Percentiles rank a stretch among this genome's conserved stretches.
Conservation (phyloP, 1,140 invertebrate species). For the Lithobius niger region DNA sequence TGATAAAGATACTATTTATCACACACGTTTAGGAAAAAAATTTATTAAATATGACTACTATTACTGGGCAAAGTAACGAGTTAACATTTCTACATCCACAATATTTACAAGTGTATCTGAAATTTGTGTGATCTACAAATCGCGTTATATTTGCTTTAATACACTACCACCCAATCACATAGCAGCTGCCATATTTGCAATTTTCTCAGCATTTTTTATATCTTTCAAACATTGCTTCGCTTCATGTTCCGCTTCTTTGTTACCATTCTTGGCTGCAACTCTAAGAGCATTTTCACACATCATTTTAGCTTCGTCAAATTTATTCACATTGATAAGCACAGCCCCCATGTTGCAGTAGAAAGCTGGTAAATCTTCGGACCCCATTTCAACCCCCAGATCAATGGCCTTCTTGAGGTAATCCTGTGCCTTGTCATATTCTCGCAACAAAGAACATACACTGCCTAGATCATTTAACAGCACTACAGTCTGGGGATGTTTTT, state of each 20-base stretch:
- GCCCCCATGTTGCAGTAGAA: slow-evolving; percentile 73
- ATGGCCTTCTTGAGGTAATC: slow-evolving; percentile 55
- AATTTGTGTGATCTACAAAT: no score
- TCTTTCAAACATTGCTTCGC: no score
- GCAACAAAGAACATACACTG: slow-evolving; percentile 48
- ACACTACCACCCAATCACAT: no score
- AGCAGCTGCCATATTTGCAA: no score
- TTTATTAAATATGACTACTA: no score
- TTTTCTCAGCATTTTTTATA: no score
- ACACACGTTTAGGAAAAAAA: no score
- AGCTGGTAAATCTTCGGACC: slow-evolving; percentile 50
- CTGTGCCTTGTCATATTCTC: slow-evolving; percentile 53
- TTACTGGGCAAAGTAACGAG: no score
- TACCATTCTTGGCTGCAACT: slow-evolving; percentile 47
- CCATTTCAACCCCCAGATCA: slow-evolving; percentile 43
- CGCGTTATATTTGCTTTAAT: no score
- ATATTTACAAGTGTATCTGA: no score
- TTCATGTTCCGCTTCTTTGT: slow-evolving; percentile 47
- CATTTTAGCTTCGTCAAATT: slow-evolving; percentile 52
- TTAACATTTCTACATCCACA: no score
- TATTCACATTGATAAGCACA: slow-evolving; percentile 53
- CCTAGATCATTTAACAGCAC: slow-evolving; percentile 74
- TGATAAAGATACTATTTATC: no score
- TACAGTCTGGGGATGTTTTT: slow-evolving; percentile 53
- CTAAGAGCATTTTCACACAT: slow-evolving; percentile 53